Base-by-base conservation (phyloP, 2,797 vertebrate genomes). In the Macrochelys suwanniensis region DNA sequence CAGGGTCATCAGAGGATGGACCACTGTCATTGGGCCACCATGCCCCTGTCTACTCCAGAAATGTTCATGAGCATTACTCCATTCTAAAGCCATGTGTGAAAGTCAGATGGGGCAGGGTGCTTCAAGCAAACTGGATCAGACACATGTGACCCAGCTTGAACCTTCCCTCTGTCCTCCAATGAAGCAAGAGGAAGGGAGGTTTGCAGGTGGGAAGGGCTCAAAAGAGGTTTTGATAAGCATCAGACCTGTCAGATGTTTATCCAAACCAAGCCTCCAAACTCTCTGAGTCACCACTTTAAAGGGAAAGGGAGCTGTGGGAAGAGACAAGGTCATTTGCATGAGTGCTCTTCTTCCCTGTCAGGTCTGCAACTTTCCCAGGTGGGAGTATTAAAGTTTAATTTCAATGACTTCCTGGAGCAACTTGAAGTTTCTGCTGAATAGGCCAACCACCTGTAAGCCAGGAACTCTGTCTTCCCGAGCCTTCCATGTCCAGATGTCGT, bases 401-500 rank as follows among this genome's bases (percentile, higher is more conserved):
- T 47, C 82, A 82, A 82, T 21, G 81, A 47, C 76, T 4, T 10
- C 71, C 78, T 85, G 31, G 0, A 2, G 45, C 49, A 87, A 79
- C 5, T 37, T 51, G 76, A 54, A 90, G 88, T 65, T 74, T 6
- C 9, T 81, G 33, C 57, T 92, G 33, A 49, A 82, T n/a, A 88
- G n/a, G 47, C 53, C 95, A 95, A 85, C 15, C 31, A 88, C 21
- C 8, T n/a, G 31, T 37, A 50, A 83, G 16, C 13, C 42, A 88
- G 82, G 0, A 1, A 23, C 11, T 51, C 21, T 61, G 82, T 19
- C 11, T 31, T 89, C 80, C 59, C 45, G 49, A 37, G 49, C 23
- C 91, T 90, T 93, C 90, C 88, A 89, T 89, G 81, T 93, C 85
- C 47, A 71, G 84, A 85, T 68, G 9, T 42, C n/a, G 23, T 10